Percentiles rank a stretch among this genome's conserved stretches.
These are phyloP conservation scores for Semaprochilodus insignis DNA, from an alignment of 2,797 vertebrate genomes.

Conservation along the genomic window DNA sequence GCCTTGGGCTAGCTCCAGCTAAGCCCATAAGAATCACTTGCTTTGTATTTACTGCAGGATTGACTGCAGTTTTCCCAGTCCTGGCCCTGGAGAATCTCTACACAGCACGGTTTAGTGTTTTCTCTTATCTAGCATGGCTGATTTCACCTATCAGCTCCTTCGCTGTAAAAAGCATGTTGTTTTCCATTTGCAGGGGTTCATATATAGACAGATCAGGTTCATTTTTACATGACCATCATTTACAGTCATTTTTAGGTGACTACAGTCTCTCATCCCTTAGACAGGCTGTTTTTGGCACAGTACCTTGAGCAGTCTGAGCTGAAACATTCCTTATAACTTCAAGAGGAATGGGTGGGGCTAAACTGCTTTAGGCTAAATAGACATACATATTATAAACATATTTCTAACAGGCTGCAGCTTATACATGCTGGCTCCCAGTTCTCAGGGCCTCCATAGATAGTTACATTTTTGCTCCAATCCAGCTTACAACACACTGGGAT, in stretches of 20 bases:
- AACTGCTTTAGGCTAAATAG: too few species aligned
- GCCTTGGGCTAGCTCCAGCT: conserved; percentile 37
- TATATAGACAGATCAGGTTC: background rate
- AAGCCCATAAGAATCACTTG: conserved; percentile 27
- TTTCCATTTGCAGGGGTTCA: background rate
- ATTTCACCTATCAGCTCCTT: background rate
- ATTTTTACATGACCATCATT: background rate
- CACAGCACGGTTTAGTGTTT: background rate
- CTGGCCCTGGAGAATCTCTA: background rate
- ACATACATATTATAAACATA: too few species aligned
- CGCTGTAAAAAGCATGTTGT: background rate
- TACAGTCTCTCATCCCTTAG: background rate
- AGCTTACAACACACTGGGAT: too few species aligned
- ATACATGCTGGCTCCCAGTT: too few species aligned
- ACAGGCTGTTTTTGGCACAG: background rate
- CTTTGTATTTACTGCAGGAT: conserved; percentile 3
- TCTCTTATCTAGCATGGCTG: background rate
- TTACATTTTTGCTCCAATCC: too few species aligned
- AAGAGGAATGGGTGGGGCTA: too few species aligned
- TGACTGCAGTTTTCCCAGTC: conserved; percentile 3
- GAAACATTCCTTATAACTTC: too few species aligned
- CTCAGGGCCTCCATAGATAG: too few species aligned
- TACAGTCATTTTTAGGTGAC: too few species aligned
- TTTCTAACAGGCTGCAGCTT: too few species aligned
- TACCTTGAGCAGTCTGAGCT: too few species aligned